phyloP scores from a whole-genome alignment of 2,888 invertebrate genomes.

The Drosophila helvetica region DNA sequence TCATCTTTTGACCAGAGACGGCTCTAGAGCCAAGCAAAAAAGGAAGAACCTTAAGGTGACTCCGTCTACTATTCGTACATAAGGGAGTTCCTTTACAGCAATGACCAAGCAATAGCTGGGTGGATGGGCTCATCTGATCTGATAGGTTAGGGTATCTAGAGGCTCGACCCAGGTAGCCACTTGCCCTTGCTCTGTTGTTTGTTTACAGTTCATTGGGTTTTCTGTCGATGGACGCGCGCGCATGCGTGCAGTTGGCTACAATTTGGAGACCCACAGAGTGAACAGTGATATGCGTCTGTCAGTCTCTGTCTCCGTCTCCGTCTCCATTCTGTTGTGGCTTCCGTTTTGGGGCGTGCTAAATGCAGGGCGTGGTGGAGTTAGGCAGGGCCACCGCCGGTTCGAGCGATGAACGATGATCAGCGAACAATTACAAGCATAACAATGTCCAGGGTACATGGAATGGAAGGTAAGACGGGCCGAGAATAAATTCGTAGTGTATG shows the following conservation, averaged over 20 bases:
- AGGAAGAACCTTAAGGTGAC: neutral
- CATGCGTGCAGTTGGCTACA: conserved; percentile 32
- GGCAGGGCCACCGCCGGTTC: neutral
- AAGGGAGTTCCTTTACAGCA: too few relatives aligned
- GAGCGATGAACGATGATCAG: conserved; percentile 51
- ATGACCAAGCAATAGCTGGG: too few relatives aligned
- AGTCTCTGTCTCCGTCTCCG: neutral
- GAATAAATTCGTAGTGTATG: neutral
- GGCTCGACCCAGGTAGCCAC: neutral
- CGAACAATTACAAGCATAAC: conserved; percentile 63
- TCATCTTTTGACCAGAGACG: neutral
- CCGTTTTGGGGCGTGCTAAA: conserved; percentile 52
- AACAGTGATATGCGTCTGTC: conserved; percentile 39
- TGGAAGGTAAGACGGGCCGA: neutral
- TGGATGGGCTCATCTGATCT: too few relatives aligned
- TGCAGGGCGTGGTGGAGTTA: conserved; percentile 32
- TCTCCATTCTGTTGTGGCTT: conserved; percentile 26
- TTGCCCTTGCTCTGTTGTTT: conserved; percentile 18
- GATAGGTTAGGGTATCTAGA: neutral
- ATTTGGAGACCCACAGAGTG: neutral
- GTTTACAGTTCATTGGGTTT: conserved; percentile 72
- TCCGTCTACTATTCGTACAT: too few relatives aligned
- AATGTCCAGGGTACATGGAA: conserved; percentile 49
- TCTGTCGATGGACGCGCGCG: conserved; percentile 27
- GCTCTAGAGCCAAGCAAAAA: neutral